Percentiles rank a stretch among this genome's conserved stretches.
Conservation (phyloP, 2,113 vertebrate genomes). For the Cheirogaleus medius region DNA sequence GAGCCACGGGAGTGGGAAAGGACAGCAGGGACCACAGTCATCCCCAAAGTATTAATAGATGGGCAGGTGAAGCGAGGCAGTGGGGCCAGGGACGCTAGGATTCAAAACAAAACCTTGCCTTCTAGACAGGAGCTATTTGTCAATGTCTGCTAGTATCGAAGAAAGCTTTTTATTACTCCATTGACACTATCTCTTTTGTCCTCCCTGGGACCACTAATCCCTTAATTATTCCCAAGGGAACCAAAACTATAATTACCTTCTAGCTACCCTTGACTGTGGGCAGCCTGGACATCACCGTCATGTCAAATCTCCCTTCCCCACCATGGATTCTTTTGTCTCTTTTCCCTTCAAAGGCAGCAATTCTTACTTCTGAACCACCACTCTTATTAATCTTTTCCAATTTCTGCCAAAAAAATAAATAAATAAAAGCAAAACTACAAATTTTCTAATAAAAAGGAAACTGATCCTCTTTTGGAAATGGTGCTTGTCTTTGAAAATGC, state of each 20-base stretch:
- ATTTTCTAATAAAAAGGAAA: slow-evolving; percentile 46
- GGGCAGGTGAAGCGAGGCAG: background rate
- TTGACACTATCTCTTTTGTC: slow-evolving; percentile 55
- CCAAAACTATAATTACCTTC: slow-evolving; percentile 38
- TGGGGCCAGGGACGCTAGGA: background rate
- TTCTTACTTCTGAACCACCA: background rate
- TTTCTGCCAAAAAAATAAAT: background rate
- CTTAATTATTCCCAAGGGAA: slow-evolving; percentile 43
- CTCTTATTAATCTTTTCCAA: slow-evolving; percentile 21
- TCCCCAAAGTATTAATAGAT: background rate
- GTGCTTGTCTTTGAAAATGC: slow-evolving; percentile 74
- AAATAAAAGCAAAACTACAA: background rate
- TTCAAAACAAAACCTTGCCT: slow-evolving; percentile 10
- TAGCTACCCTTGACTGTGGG: background rate
- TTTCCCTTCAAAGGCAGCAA: background rate
- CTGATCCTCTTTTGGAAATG: slow-evolving; percentile 35
- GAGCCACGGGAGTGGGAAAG: background rate
- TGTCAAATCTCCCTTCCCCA: background rate
- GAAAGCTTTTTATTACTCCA: slow-evolving; percentile 23
- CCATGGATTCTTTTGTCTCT: background rate
- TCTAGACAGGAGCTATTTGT: background rate
- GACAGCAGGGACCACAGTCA: background rate
- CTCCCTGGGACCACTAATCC: slow-evolving; percentile 28
- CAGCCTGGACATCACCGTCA: background rate
- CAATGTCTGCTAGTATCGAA: background rate